A percentile compares a stretch with the other conserved stretches of the same genome.
phyloP scores from a whole-genome alignment of 2,113 vertebrate genomes.

The Pavo muticus region DNA sequence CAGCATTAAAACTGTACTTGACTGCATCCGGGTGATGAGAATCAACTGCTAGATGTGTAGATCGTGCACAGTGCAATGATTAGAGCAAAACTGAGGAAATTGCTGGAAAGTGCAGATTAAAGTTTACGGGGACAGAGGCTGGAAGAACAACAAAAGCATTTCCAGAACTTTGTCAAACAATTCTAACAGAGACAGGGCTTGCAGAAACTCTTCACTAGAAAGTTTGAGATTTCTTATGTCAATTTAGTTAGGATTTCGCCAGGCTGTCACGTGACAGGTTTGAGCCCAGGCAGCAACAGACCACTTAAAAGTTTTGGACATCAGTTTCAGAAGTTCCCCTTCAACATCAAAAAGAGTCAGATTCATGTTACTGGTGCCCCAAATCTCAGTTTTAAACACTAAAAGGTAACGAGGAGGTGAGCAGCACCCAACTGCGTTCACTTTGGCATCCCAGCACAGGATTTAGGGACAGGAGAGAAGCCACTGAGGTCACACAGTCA shows the following conservation, averaged over 20 bases:
- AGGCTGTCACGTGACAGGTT: neutral
- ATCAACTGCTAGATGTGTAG: neutral
- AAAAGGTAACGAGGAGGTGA: neutral
- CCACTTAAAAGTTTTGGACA: neutral
- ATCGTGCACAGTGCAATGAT: neutral
- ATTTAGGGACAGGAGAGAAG: neutral
- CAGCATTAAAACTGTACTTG: neutral
- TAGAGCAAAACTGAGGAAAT: neutral
- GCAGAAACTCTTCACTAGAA: neutral
- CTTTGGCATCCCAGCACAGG: neutral
- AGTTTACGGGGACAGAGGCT: neutral
- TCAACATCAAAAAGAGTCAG: neutral
- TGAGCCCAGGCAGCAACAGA: neutral
- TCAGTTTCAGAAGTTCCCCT: neutral
- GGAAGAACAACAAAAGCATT: neutral
- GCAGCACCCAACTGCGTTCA: neutral
- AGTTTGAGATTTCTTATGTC: neutral
- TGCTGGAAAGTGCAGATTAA: neutral
- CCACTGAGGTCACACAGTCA: neutral
- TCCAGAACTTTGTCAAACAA: neutral
- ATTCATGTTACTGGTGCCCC: neutral
- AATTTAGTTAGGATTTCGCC: rapidly evolving
- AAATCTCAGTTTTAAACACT: neutral
- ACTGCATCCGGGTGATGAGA: neutral
- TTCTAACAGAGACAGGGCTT: neutral